Conservation (phyloP, 1,140 invertebrate species). For the Nylanderia fulva region DNA sequence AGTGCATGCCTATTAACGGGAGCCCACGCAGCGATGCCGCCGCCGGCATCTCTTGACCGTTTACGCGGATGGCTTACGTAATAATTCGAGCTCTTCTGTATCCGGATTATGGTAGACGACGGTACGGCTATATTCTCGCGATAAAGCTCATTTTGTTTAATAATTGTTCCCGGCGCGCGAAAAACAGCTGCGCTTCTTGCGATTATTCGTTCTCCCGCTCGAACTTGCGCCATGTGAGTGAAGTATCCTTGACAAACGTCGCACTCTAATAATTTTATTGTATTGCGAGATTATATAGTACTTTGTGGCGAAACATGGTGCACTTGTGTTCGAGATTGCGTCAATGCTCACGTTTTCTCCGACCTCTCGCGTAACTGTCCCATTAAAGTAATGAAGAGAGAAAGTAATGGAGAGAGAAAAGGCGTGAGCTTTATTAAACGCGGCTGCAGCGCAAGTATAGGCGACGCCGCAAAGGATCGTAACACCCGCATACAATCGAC, state of each 20-base stretch:
- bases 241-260: not conserved
- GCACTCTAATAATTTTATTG: not conserved
- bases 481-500: not conserved
- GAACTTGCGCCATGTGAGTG: not conserved
- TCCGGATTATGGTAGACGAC: slow-evolving; percentile 81
- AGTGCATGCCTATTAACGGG: slow-evolving; percentile 77
- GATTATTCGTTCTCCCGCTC: slow-evolving; percentile 39
- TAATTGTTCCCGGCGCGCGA: slow-evolving; percentile 81
- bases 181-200: slow-evolving; percentile 83
- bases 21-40: slow-evolving; percentile 53
- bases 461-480: not conserved
- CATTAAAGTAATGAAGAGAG: slow-evolving; percentile 31
- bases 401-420: slow-evolving; percentile 1
- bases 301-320: not conserved
- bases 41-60: slow-evolving; percentile 79
- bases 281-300: not conserved
- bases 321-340: not conserved
- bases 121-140: slow-evolving; percentile 80
- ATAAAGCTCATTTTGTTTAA: slow-evolving; percentile 82
- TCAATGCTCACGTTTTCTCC: not conserved
- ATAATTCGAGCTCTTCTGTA: slow-evolving; percentile 80
- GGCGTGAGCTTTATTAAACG: slow-evolving; percentile 1
- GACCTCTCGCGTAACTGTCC: not conserved
- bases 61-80: slow-evolving; percentile 79
- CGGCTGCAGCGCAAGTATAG: not conserved